Base-by-base conservation (phyloP, 2,888 invertebrate species). In the Omphaloscelis lunosa region DNA sequence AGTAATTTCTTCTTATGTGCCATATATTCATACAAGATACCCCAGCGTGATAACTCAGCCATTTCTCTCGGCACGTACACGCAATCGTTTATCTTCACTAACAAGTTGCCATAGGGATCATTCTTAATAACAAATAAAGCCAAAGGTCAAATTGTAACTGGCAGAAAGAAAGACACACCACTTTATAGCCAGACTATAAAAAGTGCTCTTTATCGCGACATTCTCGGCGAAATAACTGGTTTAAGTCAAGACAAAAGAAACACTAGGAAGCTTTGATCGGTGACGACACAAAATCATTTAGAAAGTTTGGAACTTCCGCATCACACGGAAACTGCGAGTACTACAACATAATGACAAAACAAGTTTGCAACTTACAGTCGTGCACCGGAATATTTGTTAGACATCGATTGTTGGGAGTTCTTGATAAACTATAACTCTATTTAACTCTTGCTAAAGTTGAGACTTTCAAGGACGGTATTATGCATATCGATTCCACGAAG, bases 401-500 rank as follows among this genome's bases (percentile, higher is more conserved):
- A 86, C 88, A 90, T 90, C 90, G 88, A 91, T 91, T 89, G 87
- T 86, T 69, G 85, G 88, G 85, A 87, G 79, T 79, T 90, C 86
- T 91, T 89, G 88, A 87, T 84, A 85, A 90, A 91, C 89, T 90
- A 89, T 88, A 92, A 90, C 92, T 91, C 90, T 88, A 90, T 89
- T 91, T 81, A 92, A 93, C 90, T 93, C 90, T 93, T 88, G 92
- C 92, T 91, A 92, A 93, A 93, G 88, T 93, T 92, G 82, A 91
- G 87, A 93, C 89, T 91, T 93, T 93, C 94, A 95, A 95, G 95
- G 95, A 94, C 95, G 93, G 86, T 92, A 93, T 94, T 95, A 95
- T 95, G 94, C 95, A 96, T 95, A 96, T 96, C 92, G 95, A 95
- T 96, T 95, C 95, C 94, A 93, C 92, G 93, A 95, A 95, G 90